These are phyloP conservation scores for Lophura nycthemera DNA, from an alignment of 2,113 vertebrate species.

Conservation along the genomic window DNA sequence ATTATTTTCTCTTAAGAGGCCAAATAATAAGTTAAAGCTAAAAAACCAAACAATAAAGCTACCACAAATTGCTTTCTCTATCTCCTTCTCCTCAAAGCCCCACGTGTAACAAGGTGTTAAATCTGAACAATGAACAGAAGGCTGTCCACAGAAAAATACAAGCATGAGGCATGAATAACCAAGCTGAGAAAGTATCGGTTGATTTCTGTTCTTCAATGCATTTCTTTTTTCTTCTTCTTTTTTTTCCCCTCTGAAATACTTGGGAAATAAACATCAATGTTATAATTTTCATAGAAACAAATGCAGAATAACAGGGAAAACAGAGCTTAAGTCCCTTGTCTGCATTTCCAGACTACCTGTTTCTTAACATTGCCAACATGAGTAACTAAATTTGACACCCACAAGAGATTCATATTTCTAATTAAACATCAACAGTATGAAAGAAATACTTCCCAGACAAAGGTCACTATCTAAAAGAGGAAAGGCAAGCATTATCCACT, in stretches of 20 bases:
- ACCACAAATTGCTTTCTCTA: not conserved
- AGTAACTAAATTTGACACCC: not conserved
- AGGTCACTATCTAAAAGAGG: not conserved
- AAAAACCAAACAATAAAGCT: not conserved
- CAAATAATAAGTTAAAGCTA: not conserved
- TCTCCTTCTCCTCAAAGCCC: not conserved
- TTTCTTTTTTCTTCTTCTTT: not conserved
- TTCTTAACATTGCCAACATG: not conserved
- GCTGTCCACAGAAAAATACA: not conserved
- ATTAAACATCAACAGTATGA: conserved; percentile 1
- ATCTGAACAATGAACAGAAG: not conserved
- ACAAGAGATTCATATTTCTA: not conserved
- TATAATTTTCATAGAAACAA: not conserved
- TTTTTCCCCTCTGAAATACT: not conserved
- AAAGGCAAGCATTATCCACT: not conserved
- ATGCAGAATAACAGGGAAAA: not conserved
- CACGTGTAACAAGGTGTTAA: not conserved
- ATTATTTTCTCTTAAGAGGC: not conserved
- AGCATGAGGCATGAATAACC: not conserved
- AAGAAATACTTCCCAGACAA: not conserved
- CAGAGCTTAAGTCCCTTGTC: not conserved
- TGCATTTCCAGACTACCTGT: not conserved
- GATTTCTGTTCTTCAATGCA: not conserved
- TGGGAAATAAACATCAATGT: not conserved
- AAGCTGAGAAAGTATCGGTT: not conserved